These are phyloP conservation scores for Aegithalos caudatus DNA, from an alignment of 2,113 vertebrate genomes.

Conservation along the genomic window DNA sequence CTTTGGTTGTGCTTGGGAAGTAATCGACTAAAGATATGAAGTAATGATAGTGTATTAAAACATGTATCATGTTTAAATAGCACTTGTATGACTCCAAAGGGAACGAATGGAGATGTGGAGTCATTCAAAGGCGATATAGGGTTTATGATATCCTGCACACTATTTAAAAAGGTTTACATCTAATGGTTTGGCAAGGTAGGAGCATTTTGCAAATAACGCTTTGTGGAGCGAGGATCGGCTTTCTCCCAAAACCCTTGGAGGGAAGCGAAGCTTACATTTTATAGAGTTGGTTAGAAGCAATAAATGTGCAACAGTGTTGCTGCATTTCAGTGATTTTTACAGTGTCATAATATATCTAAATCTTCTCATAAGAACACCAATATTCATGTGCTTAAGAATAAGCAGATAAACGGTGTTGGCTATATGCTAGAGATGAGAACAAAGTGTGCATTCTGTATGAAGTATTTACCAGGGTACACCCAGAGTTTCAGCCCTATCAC, in stretches of 20 bases:
- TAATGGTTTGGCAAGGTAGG: slow-evolving; percentile 47
- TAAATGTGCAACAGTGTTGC: not conserved
- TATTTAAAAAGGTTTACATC: slow-evolving; percentile 35
- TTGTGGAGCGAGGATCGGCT: slow-evolving; percentile 27
- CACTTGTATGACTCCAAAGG: slow-evolving; percentile 24
- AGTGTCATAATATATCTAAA: not conserved
- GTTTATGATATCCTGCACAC: slow-evolving; percentile 5
- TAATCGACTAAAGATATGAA: slow-evolving; percentile 5
- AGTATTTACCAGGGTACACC: not conserved
- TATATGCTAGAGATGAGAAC: not conserved
- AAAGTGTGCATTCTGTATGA: not conserved
- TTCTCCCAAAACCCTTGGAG: slow-evolving; percentile 34
- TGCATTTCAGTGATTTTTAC: slow-evolving; percentile 28
- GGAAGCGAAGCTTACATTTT: not conserved
- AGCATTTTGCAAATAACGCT: slow-evolving; percentile 5
- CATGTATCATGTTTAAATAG: slow-evolving; percentile 37
- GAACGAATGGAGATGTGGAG: not conserved
- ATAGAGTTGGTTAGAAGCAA: slow-evolving; percentile 16
- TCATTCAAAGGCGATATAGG: not conserved
- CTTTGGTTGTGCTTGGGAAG: slow-evolving; percentile 5
- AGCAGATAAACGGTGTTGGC: not conserved
- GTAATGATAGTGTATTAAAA: slow-evolving; percentile 7
- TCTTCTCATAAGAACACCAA: not conserved
- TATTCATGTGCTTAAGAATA: not conserved
- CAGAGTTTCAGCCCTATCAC: not conserved